phyloP scores from a whole-genome alignment of 2,888 invertebrate species.

The Deroplatys truncata region DNA sequence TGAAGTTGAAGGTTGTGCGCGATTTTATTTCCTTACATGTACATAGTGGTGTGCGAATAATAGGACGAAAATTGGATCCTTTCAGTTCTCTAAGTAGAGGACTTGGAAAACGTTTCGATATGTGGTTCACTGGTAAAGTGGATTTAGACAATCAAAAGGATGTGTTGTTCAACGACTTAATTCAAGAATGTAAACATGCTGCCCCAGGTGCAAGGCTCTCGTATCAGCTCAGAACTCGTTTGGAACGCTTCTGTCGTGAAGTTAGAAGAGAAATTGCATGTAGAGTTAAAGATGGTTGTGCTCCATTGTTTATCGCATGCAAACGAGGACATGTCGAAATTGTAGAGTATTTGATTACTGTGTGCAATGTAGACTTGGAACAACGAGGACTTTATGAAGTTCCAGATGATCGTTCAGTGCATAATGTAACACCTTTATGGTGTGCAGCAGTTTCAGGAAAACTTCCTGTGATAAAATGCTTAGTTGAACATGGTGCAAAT shows the following conservation, averaged over 20 bases:
- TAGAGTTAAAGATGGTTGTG: conserved; percentile 69
- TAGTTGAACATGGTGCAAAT: conserved; percentile 75
- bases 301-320: conserved; percentile 75
- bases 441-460: conserved; percentile 86
- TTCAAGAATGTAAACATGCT: conserved; percentile 62
- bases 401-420: conserved; percentile 73
- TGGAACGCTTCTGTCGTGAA: conserved; percentile 56
- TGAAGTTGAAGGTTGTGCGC: not conserved
- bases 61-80: conserved; percentile 12
- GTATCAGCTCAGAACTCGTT: conserved; percentile 49
- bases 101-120: conserved; percentile 25
- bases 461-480: conserved; percentile 68
- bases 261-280: conserved; percentile 64
- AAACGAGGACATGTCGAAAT: conserved; percentile 78
- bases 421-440: conserved; percentile 87
- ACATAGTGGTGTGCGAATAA: not conserved
- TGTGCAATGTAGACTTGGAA: conserved; percentile 80
- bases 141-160: conserved; percentile 42
- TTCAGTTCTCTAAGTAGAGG: conserved; percentile 12
- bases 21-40: not conserved
- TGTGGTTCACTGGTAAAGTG: conserved; percentile 36
- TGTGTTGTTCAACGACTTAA: conserved; percentile 56
- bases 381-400: conserved; percentile 82
- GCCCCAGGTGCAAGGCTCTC: conserved; percentile 65
- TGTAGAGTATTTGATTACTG: conserved; percentile 77